Conservation (phyloP, 2,113 vertebrate species). For the Stegostoma tigrinum region DNA sequence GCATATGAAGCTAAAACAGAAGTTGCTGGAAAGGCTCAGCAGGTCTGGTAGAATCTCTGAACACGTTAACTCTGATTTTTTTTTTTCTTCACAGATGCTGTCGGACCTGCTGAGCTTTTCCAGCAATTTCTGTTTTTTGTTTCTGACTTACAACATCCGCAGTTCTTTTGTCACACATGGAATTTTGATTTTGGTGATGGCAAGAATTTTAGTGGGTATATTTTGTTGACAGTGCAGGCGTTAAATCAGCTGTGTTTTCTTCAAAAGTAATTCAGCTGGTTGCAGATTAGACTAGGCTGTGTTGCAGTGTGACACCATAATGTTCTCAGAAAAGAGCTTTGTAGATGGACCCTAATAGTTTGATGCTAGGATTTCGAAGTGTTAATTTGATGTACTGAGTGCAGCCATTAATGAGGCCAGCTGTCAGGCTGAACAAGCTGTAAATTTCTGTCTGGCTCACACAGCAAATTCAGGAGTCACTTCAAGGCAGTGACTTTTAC, state of each 20-base stretch:
- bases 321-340: background rate
- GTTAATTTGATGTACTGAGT: conserved; percentile 27
- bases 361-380: background rate
- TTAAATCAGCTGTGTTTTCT: background rate
- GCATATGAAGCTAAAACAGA: too few relatives aligned
- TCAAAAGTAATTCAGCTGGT: background rate
- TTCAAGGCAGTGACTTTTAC: conserved; percentile 1
- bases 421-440: background rate
- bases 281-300: background rate
- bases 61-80: too few relatives aligned
- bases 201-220: background rate
- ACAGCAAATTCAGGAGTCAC: background rate
- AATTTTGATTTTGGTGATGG: background rate
- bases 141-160: too few relatives aligned
- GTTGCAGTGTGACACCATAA: background rate
- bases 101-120: too few relatives aligned
- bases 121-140: too few relatives aligned
- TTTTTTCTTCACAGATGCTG: too few relatives aligned
- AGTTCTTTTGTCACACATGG: background rate
- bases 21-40: too few relatives aligned
- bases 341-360: background rate
- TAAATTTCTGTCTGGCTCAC: background rate
- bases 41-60: too few relatives aligned
- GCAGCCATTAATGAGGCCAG: conserved; percentile 5
- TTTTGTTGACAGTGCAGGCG: background rate